A percentile compares a stretch with the other conserved stretches of the same genome.
Conservation (phyloP, 2,888 invertebrate genomes). For the Zonitis immaculata region DNA sequence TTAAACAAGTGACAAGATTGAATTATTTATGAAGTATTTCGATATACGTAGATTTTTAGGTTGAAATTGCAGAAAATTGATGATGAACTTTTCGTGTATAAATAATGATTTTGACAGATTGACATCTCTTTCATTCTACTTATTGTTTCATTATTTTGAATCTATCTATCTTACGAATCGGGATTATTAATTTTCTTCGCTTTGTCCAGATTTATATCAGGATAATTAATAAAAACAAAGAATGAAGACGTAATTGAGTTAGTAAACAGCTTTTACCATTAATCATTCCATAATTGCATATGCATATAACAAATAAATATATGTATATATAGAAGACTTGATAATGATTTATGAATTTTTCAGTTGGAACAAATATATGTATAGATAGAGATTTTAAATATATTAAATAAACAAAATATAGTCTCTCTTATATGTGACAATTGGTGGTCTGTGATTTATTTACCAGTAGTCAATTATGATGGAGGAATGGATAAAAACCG, state of each 20-base stretch:
- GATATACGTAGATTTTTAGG: background rate
- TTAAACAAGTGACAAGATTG: conserved; percentile 20
- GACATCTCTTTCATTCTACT: background rate
- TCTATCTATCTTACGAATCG: background rate
- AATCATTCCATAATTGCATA: conserved; percentile 14
- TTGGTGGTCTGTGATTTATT: background rate
- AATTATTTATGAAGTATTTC: conserved; percentile 25
- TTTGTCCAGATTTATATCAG: conserved; percentile 8
- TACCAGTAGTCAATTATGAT: background rate
- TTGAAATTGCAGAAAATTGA: background rate
- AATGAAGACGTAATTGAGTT: conserved; percentile 16
- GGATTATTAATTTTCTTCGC: conserved; percentile 1
- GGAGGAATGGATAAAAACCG: background rate
- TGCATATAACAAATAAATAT: conserved; percentile 7
- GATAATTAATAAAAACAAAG: conserved; percentile 15
- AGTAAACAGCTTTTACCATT: conserved; percentile 13
- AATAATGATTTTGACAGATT: background rate
- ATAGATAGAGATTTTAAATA: too few relatives aligned
- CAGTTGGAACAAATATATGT: background rate
- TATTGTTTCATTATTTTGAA: too few relatives aligned
- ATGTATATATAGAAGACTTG: background rate
- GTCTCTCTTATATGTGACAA: background rate
- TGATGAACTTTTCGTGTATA: background rate
- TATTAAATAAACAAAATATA: background rate
- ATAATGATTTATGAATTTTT: background rate